Base-by-base conservation (phyloP, 2,797 vertebrate species). In the Sebastes alutus region DNA sequence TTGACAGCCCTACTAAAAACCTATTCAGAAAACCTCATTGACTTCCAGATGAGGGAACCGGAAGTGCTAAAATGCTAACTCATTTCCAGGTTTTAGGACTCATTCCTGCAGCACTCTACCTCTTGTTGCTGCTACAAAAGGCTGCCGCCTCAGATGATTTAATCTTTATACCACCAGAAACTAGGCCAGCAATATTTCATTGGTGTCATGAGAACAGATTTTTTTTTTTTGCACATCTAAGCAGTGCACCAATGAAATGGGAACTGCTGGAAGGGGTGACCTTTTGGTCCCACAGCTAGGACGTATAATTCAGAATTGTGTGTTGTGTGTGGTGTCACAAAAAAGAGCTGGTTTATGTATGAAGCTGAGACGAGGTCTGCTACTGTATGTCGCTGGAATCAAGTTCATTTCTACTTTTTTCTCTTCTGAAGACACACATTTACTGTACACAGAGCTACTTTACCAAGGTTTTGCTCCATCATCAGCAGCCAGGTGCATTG, bases 181-280 rank as follows among this genome's bases (percentile, higher is more conserved):
- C 73, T 81, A 82, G 78, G 86, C 65, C 80, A 72, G 78, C 85
- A 56, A 82, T 92, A 82, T 84, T 91, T 94, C 83, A 90, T 85
- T 62, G 54, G 18, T 62, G 82, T 78, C 66, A 54, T 35, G 65
- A 84, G 83, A 49, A 14, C 72, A 54, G 75, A 68, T 75, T 65
- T 80, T 84, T 72, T 85, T 65, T 25, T 23, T 83, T 65, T 85
- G 63, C 82, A 32, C 75, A 65, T 82, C 64, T 72, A 61, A 79
- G 87, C 68, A 82, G 77, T 20, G 13, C 62, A 46, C 25, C 63
- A 66, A 20, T 30, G 68, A 84, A 86, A 77, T 65, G 54, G 22
- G 54, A 85, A 32, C 54, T 67, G 60, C 60, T 81, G 46, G 46
- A 65, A 68, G 55, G 55, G 55, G 14, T 71, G 55, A 86, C 58